Conservation (phyloP, 2,797 vertebrate species). For the Chanos chanos region DNA sequence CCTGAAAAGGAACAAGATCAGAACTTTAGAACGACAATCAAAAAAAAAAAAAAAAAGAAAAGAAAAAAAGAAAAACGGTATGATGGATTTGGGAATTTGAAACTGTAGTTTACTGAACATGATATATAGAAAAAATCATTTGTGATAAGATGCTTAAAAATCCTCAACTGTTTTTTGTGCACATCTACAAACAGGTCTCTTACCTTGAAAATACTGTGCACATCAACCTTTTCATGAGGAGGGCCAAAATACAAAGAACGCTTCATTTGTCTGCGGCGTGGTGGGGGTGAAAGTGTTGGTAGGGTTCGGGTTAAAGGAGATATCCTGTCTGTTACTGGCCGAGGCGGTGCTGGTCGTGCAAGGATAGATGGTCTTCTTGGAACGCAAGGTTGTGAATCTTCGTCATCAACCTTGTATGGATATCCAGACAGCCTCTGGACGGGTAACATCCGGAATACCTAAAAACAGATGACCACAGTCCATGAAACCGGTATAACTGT, state of each 20-base stretch:
- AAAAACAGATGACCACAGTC: neutral
- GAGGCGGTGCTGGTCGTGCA: neutral
- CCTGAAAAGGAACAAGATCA: conserved; percentile 45
- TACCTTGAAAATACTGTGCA: conserved; percentile 68
- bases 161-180: neutral
- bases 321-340: conserved; percentile 15
- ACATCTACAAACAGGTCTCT: neutral
- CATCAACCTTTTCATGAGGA: conserved; percentile 59
- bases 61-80: too few relatives aligned
- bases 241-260: too few relatives aligned
- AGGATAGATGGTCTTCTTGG: neutral
- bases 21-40: too few relatives aligned
- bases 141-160: neutral
- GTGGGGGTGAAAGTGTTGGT: neutral
- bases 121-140: neutral
- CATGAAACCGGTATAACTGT: too few relatives aligned
- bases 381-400: conserved; percentile 39
- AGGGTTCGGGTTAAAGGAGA: neutral
- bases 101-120: neutral
- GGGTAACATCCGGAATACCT: conserved; percentile 63
- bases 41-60: too few relatives aligned
- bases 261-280: neutral
- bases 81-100: too few relatives aligned
- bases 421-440: conserved; percentile 59
- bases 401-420: conserved; percentile 37